Conservation (phyloP, 1,140 invertebrate genomes). For the Oncopodura yosiiana region DNA sequence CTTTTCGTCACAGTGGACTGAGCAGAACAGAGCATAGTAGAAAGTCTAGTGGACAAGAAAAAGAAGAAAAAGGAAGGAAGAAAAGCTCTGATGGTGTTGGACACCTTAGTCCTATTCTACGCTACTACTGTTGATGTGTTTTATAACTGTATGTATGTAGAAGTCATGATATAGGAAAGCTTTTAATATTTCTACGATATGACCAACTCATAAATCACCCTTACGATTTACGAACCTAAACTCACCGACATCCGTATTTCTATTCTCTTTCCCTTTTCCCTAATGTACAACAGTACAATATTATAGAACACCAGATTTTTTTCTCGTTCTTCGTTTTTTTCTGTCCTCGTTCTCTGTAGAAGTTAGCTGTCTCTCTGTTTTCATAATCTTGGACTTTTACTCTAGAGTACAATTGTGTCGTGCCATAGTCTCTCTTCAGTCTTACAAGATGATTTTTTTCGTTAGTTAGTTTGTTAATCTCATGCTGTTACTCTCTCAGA, state of each 20-base stretch:
- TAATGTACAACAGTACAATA: not conserved
- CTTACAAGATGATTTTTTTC: too few species aligned
- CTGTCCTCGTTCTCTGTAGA: not conserved
- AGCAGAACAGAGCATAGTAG: too few species aligned
- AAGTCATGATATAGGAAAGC: constrained; percentile 11
- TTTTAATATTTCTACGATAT: constrained; percentile 32
- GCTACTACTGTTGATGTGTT: not conserved
- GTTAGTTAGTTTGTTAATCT: too few species aligned
- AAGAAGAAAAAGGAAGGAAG: constrained; percentile 13
- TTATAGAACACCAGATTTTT: not conserved
- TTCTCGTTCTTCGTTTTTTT: constrained; percentile 4
- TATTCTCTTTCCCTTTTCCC: constrained; percentile 7
- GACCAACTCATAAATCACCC: constrained; percentile 30
- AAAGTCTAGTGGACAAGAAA: not conserved
- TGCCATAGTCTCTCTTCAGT: too few species aligned
- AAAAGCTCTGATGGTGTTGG: constrained; percentile 20
- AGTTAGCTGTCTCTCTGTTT: constrained; percentile 3
- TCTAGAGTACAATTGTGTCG: not conserved
- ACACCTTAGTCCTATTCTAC: constrained; percentile 23
- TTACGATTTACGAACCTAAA: constrained; percentile 16
- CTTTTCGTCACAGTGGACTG: too few species aligned
- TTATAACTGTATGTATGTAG: not conserved
- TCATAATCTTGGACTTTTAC: not conserved
- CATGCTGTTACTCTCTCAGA: too few species aligned
- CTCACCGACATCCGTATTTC: constrained; percentile 28